Evolutionary conservation across 1,140 invertebrate genomes (phyloP), one percentile per base, ranked within the genome.

Genomic region (Lordiphosa stackelbergi): DNA sequence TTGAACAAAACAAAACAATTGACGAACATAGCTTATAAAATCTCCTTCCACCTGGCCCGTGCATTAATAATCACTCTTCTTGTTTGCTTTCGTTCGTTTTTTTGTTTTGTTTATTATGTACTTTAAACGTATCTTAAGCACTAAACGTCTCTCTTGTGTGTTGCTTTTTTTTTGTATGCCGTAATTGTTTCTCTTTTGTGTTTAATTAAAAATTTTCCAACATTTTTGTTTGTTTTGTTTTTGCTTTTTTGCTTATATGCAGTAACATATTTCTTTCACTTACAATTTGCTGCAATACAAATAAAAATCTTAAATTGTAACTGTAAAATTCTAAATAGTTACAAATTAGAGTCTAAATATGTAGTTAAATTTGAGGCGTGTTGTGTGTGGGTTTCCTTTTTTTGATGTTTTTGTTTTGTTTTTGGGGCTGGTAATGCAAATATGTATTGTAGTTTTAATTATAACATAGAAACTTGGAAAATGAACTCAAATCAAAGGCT

Each of bases 221-320:
- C 75, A 81, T 81, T 74, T 78, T 48, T 48, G 48, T 66, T 46
- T 63, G 58, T 65, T 72, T 65, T 53, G 53, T 66, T 62, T 62
- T 78, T 62, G 54, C 63, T 49, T 68, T 83, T 75, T 71, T 72
- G 68, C 77, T 83, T 81, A 79, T 79, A 83, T 79, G 77, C 75
- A 83, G 72, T 79, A 79, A 83, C 77, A 79, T 83, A 83, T 75
- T 68, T 70, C 8, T 35, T 61, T 81, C 73, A 83, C 77, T 81
- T 81, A 83, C 62, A 79, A 70, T 75, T 75, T 72, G 71, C 77
- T 75, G 75, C 75, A 64, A 75, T 79, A 81, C 75, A 79, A 81
- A 81, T 81, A 75, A 79, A 81, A 81, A 79, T 81, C 75, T 83
- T 81, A 83, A 75, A 57, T 75, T 81, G 75, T 79, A 81, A 81